phyloP scores from a whole-genome alignment of 2,797 vertebrate species.

The Thalassophryne amazonica region DNA sequence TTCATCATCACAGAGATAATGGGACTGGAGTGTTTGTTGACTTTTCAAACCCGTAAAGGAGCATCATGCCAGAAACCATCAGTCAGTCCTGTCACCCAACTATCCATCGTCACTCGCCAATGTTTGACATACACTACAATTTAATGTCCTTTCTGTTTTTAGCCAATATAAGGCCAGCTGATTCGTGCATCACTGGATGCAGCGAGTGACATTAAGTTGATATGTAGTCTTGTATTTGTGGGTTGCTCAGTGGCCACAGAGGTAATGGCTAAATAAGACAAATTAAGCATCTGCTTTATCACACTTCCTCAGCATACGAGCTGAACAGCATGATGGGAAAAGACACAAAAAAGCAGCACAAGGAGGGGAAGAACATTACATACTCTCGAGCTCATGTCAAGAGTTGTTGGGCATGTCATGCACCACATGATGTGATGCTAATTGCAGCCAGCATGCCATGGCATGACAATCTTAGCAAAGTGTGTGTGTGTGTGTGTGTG shows the following conservation, averaged over 20 bases:
- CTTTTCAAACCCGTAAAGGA: conserved; percentile 15
- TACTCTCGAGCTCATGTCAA: conserved; percentile 33
- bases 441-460: conserved; percentile 46
- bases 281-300: conserved; percentile 70
- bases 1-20: conserved; percentile 14
- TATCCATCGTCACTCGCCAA: conserved; percentile 30
- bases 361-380: conserved; percentile 28
- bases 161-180: conserved; percentile 43
- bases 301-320: conserved; percentile 50
- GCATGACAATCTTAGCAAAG: conserved; percentile 42
- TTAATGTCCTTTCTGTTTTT: conserved; percentile 27
- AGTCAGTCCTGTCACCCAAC: conserved; percentile 28
- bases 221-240: conserved; percentile 49
- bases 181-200: conserved; percentile 49
- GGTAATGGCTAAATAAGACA: conserved; percentile 75
- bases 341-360: conserved; percentile 4
- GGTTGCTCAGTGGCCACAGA: conserved; percentile 47
- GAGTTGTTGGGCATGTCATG: conserved; percentile 19
- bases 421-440: conserved; percentile 46
- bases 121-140: conserved; percentile 47
- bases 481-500: background rate
- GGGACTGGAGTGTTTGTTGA: background rate
- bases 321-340: conserved; percentile 45
- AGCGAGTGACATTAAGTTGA: conserved; percentile 62
- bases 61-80: conserved; percentile 42